phyloP scores from a whole-genome alignment of 2,113 vertebrate genomes.

The Gallinago jamesoni region DNA sequence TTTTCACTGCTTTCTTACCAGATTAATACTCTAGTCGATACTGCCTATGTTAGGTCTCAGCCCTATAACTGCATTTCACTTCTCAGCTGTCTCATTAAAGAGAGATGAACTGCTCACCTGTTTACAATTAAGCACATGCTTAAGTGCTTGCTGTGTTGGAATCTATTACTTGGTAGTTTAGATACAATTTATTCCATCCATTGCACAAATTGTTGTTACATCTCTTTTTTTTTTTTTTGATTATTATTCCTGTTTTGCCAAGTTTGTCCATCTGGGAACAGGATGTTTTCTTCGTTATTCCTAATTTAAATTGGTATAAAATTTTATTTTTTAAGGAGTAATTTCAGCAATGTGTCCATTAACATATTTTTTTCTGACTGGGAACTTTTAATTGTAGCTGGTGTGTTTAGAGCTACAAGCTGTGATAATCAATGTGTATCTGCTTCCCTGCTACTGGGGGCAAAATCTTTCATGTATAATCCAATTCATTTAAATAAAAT shows the following conservation, averaged over 20 bases:
- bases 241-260: not conserved
- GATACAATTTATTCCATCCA: not conserved
- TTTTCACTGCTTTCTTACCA: not conserved
- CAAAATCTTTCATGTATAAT: not conserved
- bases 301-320: not conserved
- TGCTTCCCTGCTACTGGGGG: not conserved
- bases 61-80: not conserved
- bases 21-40: not conserved
- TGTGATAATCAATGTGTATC: not conserved
- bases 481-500: not conserved
- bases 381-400: not conserved
- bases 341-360: not conserved
- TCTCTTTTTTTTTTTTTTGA: not conserved
- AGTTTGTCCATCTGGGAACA: constrained; percentile 2
- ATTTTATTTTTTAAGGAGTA: not conserved
- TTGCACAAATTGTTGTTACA: not conserved
- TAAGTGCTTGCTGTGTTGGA: not conserved
- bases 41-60: not conserved
- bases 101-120: not conserved
- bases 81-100: not conserved
- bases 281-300: not conserved
- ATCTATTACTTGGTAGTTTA: not conserved
- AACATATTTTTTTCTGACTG: not conserved
- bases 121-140: not conserved
- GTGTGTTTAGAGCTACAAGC: not conserved